Conservation (phyloP, 2,888 invertebrate species). For the Callosobruchus maculatus region DNA sequence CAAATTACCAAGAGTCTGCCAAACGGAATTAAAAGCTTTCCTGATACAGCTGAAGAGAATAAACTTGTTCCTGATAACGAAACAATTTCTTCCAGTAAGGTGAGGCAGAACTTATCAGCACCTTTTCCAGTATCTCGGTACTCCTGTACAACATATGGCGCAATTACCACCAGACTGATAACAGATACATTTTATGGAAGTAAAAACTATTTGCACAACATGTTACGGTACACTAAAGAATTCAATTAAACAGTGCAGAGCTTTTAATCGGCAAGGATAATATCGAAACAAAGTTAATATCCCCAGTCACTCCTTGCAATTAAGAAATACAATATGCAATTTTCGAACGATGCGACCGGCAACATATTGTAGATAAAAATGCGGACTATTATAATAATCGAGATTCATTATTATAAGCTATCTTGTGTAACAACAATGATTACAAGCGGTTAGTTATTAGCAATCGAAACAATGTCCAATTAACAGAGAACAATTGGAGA, state of each 20-base stretch:
- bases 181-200: not conserved
- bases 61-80: not conserved
- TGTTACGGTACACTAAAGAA: not conserved
- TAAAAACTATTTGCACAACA: not conserved
- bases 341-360: not conserved
- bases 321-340: constrained; percentile 13
- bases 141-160: not conserved
- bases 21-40: not conserved
- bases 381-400: constrained; percentile 24
- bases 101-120: not conserved
- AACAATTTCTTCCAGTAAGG: not conserved
- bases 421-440: constrained; percentile 27
- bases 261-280: not conserved
- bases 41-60: not conserved
- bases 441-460: constrained; percentile 25
- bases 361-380: constrained; percentile 12
- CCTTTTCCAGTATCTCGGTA: not conserved
- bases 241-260: not conserved
- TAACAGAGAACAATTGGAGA: constrained; percentile 23
- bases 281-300: not conserved
- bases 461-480: constrained; percentile 26
- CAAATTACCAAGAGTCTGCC: not conserved
- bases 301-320: constrained; percentile 10
- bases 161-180: not conserved
- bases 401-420: constrained; percentile 26